phyloP scores from a whole-genome alignment of 2,888 invertebrate species.

The Willowsia nigromaculata region DNA sequence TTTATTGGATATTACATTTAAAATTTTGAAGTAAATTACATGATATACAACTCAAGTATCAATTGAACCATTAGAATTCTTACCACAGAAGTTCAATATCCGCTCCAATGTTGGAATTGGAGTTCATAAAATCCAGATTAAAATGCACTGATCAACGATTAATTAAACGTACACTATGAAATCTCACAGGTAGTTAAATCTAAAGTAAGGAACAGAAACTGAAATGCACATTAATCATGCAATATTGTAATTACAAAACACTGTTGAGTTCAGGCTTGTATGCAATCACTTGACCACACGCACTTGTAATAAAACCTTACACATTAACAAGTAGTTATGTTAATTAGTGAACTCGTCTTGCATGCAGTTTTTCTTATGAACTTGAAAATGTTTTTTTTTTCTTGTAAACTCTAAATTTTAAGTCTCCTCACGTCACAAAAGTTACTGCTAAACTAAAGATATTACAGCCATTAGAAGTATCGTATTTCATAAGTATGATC shows the following conservation, averaged over 20 bases:
- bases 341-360: not conserved
- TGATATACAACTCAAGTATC: no score
- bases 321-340: not conserved
- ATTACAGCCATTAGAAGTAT: not conserved
- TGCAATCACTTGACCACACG: not conserved
- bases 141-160: no score
- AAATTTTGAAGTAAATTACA: no score
- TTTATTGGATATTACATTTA: no score
- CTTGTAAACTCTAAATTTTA: slow-evolving; percentile 8
- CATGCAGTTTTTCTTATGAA: not conserved
- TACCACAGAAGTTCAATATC: no score
- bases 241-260: not conserved
- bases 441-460: not conserved
- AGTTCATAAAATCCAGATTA: no score
- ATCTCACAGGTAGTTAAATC: not conserved
- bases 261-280: not conserved
- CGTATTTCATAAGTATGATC: not conserved
- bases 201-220: not conserved
- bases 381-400: not conserved
- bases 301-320: not conserved
- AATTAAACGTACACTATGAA: not conserved
- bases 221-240: not conserved
- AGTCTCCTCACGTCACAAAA: slow-evolving; percentile 21
- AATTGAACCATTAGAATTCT: no score
- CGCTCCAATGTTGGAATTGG: no score